These are phyloP conservation scores for Psittacara wagleri DNA, from an alignment of 2,113 vertebrate genomes.

Conservation along the genomic window DNA sequence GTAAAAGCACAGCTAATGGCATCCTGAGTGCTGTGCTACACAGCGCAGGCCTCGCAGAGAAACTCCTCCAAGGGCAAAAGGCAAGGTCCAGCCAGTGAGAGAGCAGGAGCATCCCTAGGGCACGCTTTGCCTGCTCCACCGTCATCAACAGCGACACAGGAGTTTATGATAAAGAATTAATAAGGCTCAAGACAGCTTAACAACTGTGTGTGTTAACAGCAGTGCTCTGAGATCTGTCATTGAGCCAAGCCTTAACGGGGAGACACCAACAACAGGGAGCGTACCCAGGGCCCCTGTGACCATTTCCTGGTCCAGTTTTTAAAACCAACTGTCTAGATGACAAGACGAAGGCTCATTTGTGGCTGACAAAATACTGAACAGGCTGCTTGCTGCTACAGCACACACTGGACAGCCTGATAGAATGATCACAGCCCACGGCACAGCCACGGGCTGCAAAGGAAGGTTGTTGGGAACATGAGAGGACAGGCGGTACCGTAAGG, in stretches of 20 bases:
- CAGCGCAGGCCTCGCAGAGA: neutral
- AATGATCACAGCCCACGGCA: neutral
- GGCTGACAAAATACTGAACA: neutral
- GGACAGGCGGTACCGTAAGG: neutral
- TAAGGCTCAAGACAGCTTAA: neutral
- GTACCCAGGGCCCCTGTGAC: neutral
- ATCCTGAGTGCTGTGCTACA: neutral
- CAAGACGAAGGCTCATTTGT: neutral
- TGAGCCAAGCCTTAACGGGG: neutral
- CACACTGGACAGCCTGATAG: neutral
- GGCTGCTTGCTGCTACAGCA: neutral
- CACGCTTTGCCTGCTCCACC: neutral
- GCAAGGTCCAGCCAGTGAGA: neutral
- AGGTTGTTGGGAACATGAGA: neutral
- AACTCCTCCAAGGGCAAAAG: neutral
- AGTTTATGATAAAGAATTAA: constrained; percentile 7
- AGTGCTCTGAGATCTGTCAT: neutral
- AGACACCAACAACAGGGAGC: neutral
- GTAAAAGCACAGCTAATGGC: neutral
- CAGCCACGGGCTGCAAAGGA: neutral
- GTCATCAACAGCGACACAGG: neutral
- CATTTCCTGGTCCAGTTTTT: neutral
- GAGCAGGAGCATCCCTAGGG: neutral
- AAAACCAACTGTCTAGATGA: neutral
- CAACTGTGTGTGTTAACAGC: neutral